Evolutionary conservation across 1,140 invertebrate species (phyloP).

Genomic region (Laodelphax striatellus): DNA sequence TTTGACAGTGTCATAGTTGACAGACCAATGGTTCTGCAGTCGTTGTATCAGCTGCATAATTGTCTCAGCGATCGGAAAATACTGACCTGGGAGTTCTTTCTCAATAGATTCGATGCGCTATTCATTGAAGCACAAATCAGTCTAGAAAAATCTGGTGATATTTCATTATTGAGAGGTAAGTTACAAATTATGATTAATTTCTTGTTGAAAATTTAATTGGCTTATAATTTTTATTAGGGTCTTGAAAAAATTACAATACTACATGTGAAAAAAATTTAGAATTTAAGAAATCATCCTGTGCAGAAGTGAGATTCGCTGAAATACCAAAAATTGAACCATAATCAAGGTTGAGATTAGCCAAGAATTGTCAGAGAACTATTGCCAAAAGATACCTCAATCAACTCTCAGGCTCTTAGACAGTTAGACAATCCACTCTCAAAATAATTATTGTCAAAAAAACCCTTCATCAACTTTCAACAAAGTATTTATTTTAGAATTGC

Average conservation of each 20-base stretch:
- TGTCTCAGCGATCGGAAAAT: conserved; percentile 82
- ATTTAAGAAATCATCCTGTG: too few species aligned
- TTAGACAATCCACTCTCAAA: too few species aligned
- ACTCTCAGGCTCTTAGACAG: too few species aligned
- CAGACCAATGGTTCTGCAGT: conserved; percentile 93
- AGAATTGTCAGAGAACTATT: too few species aligned
- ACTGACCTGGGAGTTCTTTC: conserved; percentile 95
- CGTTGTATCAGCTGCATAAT: conserved; percentile 89
- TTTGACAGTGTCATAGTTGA: conserved; percentile 93
- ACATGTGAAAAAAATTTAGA: not conserved
- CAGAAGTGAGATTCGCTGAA: too few species aligned
- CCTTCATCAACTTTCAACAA: too few species aligned
- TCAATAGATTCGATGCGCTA: conserved; percentile 91
- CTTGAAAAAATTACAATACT: not conserved
- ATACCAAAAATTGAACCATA: too few species aligned
- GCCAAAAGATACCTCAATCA: too few species aligned
- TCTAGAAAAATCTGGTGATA: conserved; percentile 66
- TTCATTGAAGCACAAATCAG: conserved; percentile 91
- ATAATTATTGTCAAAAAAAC: too few species aligned
- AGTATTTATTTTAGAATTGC: too few species aligned
- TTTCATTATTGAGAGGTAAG: conserved; percentile 68
- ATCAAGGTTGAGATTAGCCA: too few species aligned
- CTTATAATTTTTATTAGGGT: not conserved
- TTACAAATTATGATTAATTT: conserved; percentile 1
- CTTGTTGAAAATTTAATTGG: not conserved